Percentiles rank a stretch among this genome's conserved stretches.
These are phyloP conservation scores for Tachina fera DNA, from an alignment of 2,888 invertebrate species.

Conservation along the genomic window DNA sequence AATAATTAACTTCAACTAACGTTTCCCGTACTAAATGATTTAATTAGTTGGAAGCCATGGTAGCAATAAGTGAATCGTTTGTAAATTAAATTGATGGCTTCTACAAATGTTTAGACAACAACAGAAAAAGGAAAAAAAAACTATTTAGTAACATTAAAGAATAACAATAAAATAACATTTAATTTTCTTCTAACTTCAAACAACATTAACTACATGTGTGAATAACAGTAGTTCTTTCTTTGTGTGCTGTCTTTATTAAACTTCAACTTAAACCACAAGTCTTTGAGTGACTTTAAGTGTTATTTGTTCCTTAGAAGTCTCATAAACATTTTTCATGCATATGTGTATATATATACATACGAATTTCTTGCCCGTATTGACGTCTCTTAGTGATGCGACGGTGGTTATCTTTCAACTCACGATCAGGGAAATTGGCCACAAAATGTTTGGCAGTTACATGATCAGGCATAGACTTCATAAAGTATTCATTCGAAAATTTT, in stretches of 20 bases:
- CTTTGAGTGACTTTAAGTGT: neutral
- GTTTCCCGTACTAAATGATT: slow-evolving; percentile 13
- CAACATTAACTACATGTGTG: too few relatives aligned
- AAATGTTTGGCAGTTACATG: too few relatives aligned
- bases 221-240: slow-evolving; percentile 25
- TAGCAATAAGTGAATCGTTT: neutral
- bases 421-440: too few relatives aligned
- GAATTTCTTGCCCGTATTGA: too few relatives aligned
- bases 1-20: slow-evolving; percentile 7
- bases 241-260: neutral
- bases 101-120: slow-evolving; percentile 2
- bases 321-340: too few relatives aligned
- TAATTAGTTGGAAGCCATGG: slow-evolving; percentile 2
- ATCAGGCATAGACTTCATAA: too few relatives aligned
- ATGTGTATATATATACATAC: too few relatives aligned
- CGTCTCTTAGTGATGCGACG: too few relatives aligned
- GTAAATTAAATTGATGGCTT: slow-evolving; percentile 18
- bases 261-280: neutral
- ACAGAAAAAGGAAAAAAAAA: neutral
- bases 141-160: slow-evolving; percentile 21
- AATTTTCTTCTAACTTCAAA: neutral
- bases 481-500: too few relatives aligned
- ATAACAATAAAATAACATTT: neutral
- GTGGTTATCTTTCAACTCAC: too few relatives aligned
- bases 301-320: too few relatives aligned